Evolutionary conservation across 2,888 invertebrate genomes (phyloP).

Genomic region (Seira musarum): DNA sequence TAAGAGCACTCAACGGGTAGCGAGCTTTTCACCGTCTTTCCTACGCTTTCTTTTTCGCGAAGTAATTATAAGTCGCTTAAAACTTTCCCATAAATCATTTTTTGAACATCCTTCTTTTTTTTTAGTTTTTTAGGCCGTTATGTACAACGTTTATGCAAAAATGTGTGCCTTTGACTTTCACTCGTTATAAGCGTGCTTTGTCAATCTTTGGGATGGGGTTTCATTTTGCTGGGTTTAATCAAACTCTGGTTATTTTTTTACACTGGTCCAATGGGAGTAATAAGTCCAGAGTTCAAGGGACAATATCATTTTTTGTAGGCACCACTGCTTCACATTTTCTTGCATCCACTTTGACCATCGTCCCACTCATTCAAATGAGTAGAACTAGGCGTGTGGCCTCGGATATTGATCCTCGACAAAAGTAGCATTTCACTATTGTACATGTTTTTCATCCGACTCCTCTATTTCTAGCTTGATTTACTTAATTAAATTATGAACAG

Average conservation of each 20-base stretch:
- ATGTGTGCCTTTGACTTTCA: background rate
- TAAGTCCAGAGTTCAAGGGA: background rate
- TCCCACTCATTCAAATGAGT: background rate
- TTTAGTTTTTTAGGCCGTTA: background rate
- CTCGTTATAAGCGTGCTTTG: constrained; percentile 6
- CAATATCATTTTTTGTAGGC: background rate
- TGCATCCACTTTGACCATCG: background rate
- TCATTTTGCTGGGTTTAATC: background rate
- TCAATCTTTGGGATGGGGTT: background rate
- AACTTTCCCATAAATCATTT: too few species aligned
- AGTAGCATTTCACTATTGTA: background rate
- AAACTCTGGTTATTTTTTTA: constrained; percentile 6
- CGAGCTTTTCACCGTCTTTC: too few species aligned
- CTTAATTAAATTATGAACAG: too few species aligned
- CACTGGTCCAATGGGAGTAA: background rate
- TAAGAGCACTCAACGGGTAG: too few species aligned
- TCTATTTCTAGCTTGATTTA: background rate
- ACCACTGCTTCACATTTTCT: constrained; percentile 3
- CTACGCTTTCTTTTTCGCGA: too few species aligned
- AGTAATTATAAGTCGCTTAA: too few species aligned
- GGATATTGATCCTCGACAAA: background rate
- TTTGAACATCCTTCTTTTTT: too few species aligned
- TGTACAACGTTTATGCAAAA: background rate
- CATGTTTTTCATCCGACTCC: too few species aligned
- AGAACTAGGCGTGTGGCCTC: too few species aligned